Evolutionary conservation across 2,888 invertebrate genomes (phyloP), one percentile per base, ranked within the genome.

Genomic region (Eudasyphora cyanicolor): DNA sequence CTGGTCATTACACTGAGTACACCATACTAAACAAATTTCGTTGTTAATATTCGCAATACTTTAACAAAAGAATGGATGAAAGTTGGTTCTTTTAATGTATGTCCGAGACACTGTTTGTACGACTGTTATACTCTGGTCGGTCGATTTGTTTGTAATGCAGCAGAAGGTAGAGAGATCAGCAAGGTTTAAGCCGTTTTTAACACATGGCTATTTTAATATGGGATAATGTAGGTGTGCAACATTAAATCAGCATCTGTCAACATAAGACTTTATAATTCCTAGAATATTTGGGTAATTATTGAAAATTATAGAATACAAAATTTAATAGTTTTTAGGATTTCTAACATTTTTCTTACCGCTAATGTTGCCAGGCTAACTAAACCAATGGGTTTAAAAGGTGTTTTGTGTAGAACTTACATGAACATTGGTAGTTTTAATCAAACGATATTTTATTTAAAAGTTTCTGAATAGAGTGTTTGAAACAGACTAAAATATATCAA

Each of bases 21-120:
- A n/a, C 45, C 14, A 12, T n/a, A 45, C 45, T n/a, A 45, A 45
- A 45, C n/a, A 45, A 45, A 45, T 45, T 45, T 45, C 45, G n/a
- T 12, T 82, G 76, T 82, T 82, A 76, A 82, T 76, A 79, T 76
- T 82, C 79, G 32, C 54, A 45, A 62, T 79, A 24, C 60, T 76
- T 49, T 10, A 8, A 69, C 17, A 1, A 45, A 29, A 70, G 14
- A 45, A 49, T 38, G 38, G 10, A 14, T n/a, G 17, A 38, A 32
- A 42, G 38, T 78, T 75, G 42, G 76, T 75, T 76, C n/a, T 51
- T 64, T 76, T 76, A 45, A 45, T 45, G 45, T 38, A 38, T 38
- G 38, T 38, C 14, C 2, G n/a, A 12, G 38, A 12, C 38, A 2
- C 14, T 45, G n/a, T n/a, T 45, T 12, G 45, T 2, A 45, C n/a